A percentile compares a stretch with the other conserved stretches of the same genome.
Evolutionary conservation across 1,140 invertebrate species (phyloP).

Genomic region (Bombus impatiens): DNA sequence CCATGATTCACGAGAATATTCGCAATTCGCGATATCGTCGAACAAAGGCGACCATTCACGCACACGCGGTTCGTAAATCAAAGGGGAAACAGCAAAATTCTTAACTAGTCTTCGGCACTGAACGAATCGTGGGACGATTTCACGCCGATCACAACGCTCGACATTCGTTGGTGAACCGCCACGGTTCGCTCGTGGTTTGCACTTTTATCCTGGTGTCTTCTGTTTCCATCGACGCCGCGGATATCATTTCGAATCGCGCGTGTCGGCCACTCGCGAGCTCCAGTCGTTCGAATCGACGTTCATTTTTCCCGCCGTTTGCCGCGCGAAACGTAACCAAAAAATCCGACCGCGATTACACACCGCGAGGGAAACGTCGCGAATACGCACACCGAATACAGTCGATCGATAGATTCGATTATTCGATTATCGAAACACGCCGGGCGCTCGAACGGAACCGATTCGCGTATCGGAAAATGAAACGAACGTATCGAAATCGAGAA

Average conservation of each 20-base stretch:
- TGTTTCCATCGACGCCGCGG: constrained; percentile 30
- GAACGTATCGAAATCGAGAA: neutral
- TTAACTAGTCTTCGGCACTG: neutral
- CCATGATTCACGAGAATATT: constrained; percentile 71
- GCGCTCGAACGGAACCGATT: neutral
- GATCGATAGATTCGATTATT: neutral
- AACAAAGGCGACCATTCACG: constrained; percentile 62
- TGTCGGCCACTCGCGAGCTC: constrained; percentile 40
- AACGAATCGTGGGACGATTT: constrained; percentile 7
- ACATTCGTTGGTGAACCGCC: constrained; percentile 21
- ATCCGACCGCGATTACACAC: neutral
- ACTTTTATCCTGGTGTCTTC: constrained; percentile 29
- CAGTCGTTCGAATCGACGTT: constrained; percentile 45
- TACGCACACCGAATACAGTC: neutral
- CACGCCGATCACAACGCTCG: constrained; percentile 4
- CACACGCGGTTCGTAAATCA: constrained; percentile 42
- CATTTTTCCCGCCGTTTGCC: constrained; percentile 21
- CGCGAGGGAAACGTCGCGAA: neutral
- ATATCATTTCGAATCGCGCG: constrained; percentile 23
- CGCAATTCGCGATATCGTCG: constrained; percentile 53
- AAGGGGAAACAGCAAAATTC: constrained; percentile 31
- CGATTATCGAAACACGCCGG: constrained; percentile 11
- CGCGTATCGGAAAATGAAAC: neutral
- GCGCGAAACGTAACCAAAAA: neutral
- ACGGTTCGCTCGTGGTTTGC: constrained; percentile 7